Conservation (phyloP, 1,140 invertebrate species). For the Pinna nobilis region DNA sequence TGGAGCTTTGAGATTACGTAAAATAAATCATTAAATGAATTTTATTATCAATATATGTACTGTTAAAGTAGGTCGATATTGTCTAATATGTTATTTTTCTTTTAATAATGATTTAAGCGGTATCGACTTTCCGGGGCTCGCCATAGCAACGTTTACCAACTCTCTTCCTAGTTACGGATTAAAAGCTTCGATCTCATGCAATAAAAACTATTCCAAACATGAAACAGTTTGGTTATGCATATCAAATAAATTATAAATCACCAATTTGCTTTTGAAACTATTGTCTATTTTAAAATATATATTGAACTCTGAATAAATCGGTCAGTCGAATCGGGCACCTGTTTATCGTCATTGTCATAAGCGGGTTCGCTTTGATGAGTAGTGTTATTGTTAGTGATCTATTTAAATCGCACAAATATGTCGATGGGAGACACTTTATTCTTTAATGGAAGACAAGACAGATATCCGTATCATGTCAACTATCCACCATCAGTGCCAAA, state of each 20-base stretch:
- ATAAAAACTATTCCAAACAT: too few relatives aligned
- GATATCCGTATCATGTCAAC: constrained; percentile 66
- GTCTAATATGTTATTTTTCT: too few relatives aligned
- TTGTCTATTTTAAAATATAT: too few relatives aligned
- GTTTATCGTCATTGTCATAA: constrained; percentile 7
- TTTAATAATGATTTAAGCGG: constrained; percentile 39
- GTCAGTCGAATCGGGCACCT: background rate
- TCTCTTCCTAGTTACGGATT: constrained; percentile 5
- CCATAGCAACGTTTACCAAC: constrained; percentile 37
- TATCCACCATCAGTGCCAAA: constrained; percentile 66
- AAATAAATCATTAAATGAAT: too few relatives aligned
- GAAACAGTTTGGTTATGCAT: too few relatives aligned
- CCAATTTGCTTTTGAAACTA: too few relatives aligned
- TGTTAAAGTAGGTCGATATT: too few relatives aligned
- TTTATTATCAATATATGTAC: too few relatives aligned
- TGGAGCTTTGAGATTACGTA: too few relatives aligned
- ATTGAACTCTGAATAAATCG: too few relatives aligned
- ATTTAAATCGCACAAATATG: constrained; percentile 5
- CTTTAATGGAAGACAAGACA: constrained; percentile 61
- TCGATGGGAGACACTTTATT: constrained; percentile 63
- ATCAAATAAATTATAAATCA: too few relatives aligned
- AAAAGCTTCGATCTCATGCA: too few relatives aligned
- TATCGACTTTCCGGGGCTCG: constrained; percentile 16
- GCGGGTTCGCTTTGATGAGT: background rate
- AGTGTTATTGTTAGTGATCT: background rate